Evolutionary conservation across 2,888 invertebrate species (phyloP).

Genomic region (Ernsta delagoae): DNA sequence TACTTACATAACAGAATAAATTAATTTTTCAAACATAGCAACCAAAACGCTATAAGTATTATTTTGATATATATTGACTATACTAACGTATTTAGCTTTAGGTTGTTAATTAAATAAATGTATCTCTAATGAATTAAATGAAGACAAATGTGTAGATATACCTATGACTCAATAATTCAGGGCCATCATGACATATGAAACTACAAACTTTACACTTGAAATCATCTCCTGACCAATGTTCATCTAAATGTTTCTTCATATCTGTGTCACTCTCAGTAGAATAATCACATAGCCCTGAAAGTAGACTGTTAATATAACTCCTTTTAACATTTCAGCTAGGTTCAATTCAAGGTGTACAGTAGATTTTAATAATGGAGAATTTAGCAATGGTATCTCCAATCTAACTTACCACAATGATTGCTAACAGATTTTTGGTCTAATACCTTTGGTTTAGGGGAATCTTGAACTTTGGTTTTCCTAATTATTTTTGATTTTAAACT

Average conservation of each 20-base stretch:
- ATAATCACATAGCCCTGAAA: slow-evolving; percentile 54
- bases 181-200: slow-evolving; percentile 59
- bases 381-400: too few species aligned
- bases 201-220: slow-evolving; percentile 59
- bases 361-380: too few species aligned
- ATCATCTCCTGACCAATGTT: slow-evolving; percentile 57
- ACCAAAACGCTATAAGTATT: too few species aligned
- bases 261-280: slow-evolving; percentile 34
- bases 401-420: background rate
- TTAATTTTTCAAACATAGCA: too few species aligned
- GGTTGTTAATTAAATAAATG: background rate
- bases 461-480: background rate
- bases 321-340: too few species aligned
- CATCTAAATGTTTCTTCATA: slow-evolving; percentile 50
- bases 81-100: too few species aligned
- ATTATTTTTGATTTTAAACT: background rate
- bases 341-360: too few species aligned
- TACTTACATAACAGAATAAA: too few species aligned
- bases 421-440: background rate
- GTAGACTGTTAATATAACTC: background rate
- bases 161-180: slow-evolving; percentile 63
- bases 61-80: too few species aligned
- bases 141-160: slow-evolving; percentile 38
- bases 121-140: background rate
- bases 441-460: background rate